Base-by-base conservation (phyloP, 2,113 vertebrate species). In the Geococcyx californianus region DNA sequence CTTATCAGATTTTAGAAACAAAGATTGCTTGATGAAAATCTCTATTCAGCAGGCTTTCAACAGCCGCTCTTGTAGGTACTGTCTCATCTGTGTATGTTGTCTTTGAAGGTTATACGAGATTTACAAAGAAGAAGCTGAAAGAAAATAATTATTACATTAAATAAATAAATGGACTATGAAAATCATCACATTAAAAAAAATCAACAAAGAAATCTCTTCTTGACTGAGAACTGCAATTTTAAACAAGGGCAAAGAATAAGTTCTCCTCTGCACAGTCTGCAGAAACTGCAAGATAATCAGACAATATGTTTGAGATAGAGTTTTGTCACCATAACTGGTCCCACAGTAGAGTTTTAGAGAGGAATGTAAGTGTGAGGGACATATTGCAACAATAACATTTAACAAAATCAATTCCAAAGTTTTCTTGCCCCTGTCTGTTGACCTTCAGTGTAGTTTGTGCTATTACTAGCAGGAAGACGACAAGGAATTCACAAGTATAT, bases 351-450 rank as follows among this genome's bases (percentile, higher is more conserved):
- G 17, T 81, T 81, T 91, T 47, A 77, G 44, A 90, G 84, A 72
- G 55, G 28, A 94, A 52, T 84, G 49, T 64, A 85, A 85, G 34
- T 29, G 58, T 44, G 33, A 92, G 45, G 55, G 51, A 68, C 84
- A 84, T 55, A 88, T 66, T 78, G 63, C 73, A 88, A 89, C 18
- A 88, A 59, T n/a, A 84, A 67, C 47, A 88, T 84, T 95, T 89
- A 94, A 75, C 68, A 94, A 92, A 96, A 95, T 94, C 64, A 91
- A 49, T 88, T 92, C 55, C 21, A 58, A 94, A 96, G 78, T 92
- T 95, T 94, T 84, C 54, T 76, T 94, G 77, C 58, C 80, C 54
- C 45, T 64, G 45, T 58, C 44, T 72, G 60, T 38, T 94, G 90
- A 95, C 91, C 91, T 97, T 95, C 92, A 94, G 62, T 10, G 3